Evolutionary conservation across 2,888 invertebrate genomes (phyloP), one percentile per base, ranked within the genome.

Genomic region (Apodemia mormo): DNA sequence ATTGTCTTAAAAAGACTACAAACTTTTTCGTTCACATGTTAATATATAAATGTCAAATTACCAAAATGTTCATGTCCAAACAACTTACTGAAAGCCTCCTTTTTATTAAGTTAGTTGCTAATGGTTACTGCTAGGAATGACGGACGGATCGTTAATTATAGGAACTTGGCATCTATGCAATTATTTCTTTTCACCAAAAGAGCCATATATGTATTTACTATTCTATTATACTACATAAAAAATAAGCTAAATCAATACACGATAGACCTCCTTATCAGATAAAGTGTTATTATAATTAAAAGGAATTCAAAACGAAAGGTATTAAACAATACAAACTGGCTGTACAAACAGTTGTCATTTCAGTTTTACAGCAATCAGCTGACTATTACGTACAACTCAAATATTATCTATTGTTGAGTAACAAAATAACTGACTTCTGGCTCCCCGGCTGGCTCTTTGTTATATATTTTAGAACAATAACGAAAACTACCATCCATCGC

Each of bases 311-410:
- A 12, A 61, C 7, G 33, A 61, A 58, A 33, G 22, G 4, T 7
- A 61, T 30, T 8, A 33, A 33, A 30, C 30, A 61, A 61, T 9
- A 33, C 61, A 56, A 29, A 49, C 5, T 49, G 14, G 30, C 33
- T 61, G 61, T 61, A 33, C 61, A 61, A 61, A 61, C 61, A 61
- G 1, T 8, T 6, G 14, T 29, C 61, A 10, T 33, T 22, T 58
- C 10, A 58, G 49, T 2, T 58, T 58, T 12, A 58, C 29, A 61
- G 61, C 30, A 61, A 33, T 61, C 33, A 61, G 61, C 61, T 61
- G 61, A 33, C 61, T 61, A 14, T 30, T 61, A 61, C 61, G 61
- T 7, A 12, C 14, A 61, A 30, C 5, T 30, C 12, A 61, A 61
- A 61, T 12, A 61, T 61, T 61, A 61, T 61, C 33, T 61, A 12